Evolutionary conservation across 2,888 invertebrate genomes (phyloP), one percentile per base, ranked within the genome.

Genomic region (Pardosa pseudoannulata): DNA sequence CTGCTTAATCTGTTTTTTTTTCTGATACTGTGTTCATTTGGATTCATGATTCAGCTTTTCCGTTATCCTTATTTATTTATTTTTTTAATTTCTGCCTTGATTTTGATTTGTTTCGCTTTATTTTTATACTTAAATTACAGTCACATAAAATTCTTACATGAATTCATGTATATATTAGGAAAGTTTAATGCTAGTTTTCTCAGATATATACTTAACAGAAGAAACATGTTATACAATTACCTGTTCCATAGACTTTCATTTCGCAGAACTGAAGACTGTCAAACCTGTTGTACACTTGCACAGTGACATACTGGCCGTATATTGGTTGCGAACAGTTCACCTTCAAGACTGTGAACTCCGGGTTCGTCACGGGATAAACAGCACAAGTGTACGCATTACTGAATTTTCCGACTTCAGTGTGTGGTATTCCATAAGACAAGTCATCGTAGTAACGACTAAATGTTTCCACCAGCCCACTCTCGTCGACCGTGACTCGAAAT

Each of bases 221-320:
- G n/a, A n/a, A n/a, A n/a, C n/a, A n/a, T n/a, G n/a, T n/a, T n/a
- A n/a, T n/a, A n/a, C n/a, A n/a, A n/a, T n/a, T n/a, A 89, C 89
- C 88, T 78, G 82, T 88, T 31, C 89, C 90, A 71, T 89, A 90
- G 1, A 90, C 89, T 79, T 89, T 89, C 16, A 90, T 89, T 81
- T 90, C 90, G 62, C 90, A 90, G 16, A 90, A 72, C 65, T 89
- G 88, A 6, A 90, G 67, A n/a, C 88, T 88, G 41, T 90, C 90
- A 71, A 88, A 89, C 68, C 90, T 81, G 68, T 89, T 89, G 68
- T 88, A 89, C 64, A 90, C 83, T 68, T 89, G 89, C 7, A 90
- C 32, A 1, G 90, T 90, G 46, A 90, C 89, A 72, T 87, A 90
- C 46, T 90, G 90, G 7, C 90, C 90, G 9, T 88, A 80, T 19